These are phyloP conservation scores for Gryon sp. DNA, from an alignment of 1,140 invertebrate species.

Conservation along the genomic window DNA sequence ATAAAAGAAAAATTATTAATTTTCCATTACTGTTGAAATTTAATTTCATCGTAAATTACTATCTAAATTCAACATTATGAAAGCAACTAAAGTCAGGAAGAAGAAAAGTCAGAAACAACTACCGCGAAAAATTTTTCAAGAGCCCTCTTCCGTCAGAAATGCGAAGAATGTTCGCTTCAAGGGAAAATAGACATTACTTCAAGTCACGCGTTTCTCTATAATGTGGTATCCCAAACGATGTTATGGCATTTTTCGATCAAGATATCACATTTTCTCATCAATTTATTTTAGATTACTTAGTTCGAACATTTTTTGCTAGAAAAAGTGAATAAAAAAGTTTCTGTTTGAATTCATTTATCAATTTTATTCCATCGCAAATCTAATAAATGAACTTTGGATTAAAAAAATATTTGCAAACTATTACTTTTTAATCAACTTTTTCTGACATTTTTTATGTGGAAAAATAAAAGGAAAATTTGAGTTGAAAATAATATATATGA, in stretches of 20 bases:
- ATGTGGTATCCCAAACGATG: constrained; percentile 51
- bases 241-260: constrained; percentile 63
- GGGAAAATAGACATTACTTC: constrained; percentile 58
- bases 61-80: constrained; percentile 18
- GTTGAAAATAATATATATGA: constrained; percentile 1
- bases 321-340: neutral
- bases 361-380: neutral
- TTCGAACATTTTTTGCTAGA: neutral
- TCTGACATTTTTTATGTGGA: no score
- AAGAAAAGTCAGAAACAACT: constrained; percentile 14
- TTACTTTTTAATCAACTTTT: no score
- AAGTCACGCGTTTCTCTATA: constrained; percentile 57
- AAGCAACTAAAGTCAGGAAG: constrained; percentile 10
- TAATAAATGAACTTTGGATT: no score
- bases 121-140: constrained; percentile 46
- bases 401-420: no score
- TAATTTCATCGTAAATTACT: constrained; percentile 22
- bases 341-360: neutral
- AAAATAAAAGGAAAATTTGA: neutral
- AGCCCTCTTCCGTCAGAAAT: constrained; percentile 47
- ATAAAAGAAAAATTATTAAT: no score
- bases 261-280: constrained; percentile 53
- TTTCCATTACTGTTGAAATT: constrained; percentile 9
- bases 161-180: constrained; percentile 56
- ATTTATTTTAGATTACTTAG: constrained; percentile 5